A percentile compares a stretch with the other conserved stretches of the same genome.
Evolutionary conservation across 2,113 vertebrate species (phyloP).

Genomic region (Camelus dromedarius): DNA sequence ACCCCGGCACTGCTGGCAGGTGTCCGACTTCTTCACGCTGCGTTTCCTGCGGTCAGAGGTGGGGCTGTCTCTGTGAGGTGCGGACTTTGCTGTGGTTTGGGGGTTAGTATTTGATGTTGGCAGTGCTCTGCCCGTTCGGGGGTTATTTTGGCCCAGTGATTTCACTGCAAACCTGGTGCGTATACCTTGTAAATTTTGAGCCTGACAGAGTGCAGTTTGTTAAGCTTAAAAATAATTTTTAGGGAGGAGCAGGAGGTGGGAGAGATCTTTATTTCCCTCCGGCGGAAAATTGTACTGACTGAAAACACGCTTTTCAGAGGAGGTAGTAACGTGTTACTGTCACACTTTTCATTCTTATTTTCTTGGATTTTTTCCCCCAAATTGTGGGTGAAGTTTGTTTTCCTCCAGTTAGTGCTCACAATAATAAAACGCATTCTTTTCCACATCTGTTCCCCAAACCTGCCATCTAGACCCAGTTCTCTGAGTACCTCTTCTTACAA

Average conservation of each 20-base stretch:
- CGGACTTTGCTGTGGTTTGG: rapidly evolving
- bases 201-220: background rate
- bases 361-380: background rate
- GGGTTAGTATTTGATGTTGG: rapidly evolving
- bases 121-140: rapidly evolving
- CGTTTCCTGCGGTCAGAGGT: rapidly evolving
- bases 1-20: rapidly evolving
- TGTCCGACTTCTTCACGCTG: rapidly evolving
- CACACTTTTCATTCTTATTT: no score
- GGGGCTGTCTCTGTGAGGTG: background rate
- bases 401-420: background rate
- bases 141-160: rapidly evolving
- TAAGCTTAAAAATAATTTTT: background rate
- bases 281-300: rapidly evolving
- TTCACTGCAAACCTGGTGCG: background rate
- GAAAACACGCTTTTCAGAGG: background rate
- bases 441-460: background rate
- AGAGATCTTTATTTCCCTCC: background rate
- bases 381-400: background rate
- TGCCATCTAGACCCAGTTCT: background rate
- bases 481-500: background rate
- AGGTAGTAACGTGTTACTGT: rapidly evolving
- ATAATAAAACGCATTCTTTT: background rate
- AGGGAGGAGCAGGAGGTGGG: background rate
- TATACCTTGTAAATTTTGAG: no score